Evolutionary conservation across 1,140 invertebrate genomes (phyloP).

Genomic region (Chlorops oryzae): DNA sequence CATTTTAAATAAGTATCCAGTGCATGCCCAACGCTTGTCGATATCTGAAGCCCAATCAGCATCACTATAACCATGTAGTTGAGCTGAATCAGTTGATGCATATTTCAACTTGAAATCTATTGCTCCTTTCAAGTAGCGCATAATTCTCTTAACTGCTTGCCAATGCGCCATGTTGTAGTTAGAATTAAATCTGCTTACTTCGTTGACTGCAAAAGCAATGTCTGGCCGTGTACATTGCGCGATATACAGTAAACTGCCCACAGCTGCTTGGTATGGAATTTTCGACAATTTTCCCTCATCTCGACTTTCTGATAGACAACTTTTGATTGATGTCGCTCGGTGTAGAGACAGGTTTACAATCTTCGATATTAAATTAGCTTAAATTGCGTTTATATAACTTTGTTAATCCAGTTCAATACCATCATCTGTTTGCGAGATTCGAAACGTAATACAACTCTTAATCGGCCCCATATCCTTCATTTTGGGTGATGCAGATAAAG

Average conservation of each 20-base stretch:
- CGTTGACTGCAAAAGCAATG: neutral
- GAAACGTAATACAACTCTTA: conserved; percentile 4
- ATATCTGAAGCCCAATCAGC: conserved; percentile 6
- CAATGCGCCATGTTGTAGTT: conserved; percentile 3
- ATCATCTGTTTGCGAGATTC: conserved; percentile 1
- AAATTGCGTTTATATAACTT: conserved; percentile 16
- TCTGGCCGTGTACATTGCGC: neutral
- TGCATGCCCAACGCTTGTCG: neutral
- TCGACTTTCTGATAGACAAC: too few species aligned
- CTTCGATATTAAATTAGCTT: conserved; percentile 17
- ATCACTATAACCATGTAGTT: conserved; percentile 1
- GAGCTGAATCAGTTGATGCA: neutral
- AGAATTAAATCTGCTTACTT: conserved; percentile 1
- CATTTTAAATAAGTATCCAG: conserved; percentile 6
- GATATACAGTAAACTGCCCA: neutral
- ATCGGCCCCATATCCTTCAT: conserved; percentile 12
- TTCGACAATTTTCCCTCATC: conserved; percentile 14
- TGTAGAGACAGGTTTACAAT: conserved; percentile 19
- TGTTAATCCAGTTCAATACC: conserved; percentile 5
- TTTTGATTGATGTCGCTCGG: conserved; percentile 14
- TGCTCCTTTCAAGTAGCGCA: conserved; percentile 12
- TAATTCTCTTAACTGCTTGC: conserved; percentile 4
- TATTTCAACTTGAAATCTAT: neutral
- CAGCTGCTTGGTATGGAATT: conserved; percentile 32
- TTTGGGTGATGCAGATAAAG: neutral